Conservation (phyloP, 2,888 invertebrate genomes). For the Endomychus coccineus region DNA sequence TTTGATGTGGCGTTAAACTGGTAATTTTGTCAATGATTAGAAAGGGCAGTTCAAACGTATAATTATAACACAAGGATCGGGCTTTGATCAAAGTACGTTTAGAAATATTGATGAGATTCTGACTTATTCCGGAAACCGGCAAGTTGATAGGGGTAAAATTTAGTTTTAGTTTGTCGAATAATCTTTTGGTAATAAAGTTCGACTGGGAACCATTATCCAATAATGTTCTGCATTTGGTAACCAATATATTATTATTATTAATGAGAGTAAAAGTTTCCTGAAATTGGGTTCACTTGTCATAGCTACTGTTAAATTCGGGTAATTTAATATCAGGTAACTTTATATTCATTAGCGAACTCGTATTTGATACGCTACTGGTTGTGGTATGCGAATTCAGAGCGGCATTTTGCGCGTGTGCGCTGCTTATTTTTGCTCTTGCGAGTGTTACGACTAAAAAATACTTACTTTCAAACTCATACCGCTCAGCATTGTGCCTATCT, state of each 20-base stretch:
- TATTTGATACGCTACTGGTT: neutral
- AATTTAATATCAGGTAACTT: slow-evolving; percentile 7
- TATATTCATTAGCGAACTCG: neutral
- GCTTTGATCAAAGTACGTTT: neutral
- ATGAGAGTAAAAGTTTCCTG: slow-evolving; percentile 3
- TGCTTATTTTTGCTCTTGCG: slow-evolving; percentile 1
- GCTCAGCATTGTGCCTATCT: neutral
- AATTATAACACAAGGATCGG: slow-evolving; percentile 14
- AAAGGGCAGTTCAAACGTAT: slow-evolving; percentile 14
- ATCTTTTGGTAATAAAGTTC: slow-evolving; percentile 1
- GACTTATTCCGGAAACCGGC: slow-evolving; percentile 6
- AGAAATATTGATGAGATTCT: slow-evolving; percentile 2
- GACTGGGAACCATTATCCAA: slow-evolving; percentile 3
- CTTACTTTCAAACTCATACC: neutral
- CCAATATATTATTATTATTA: neutral
- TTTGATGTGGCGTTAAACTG: slow-evolving; percentile 9
- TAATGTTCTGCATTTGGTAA: neutral
- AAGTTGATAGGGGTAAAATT: slow-evolving; percentile 1
- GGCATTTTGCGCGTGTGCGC: too few relatives aligned
- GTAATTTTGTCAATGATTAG: slow-evolving; percentile 19
- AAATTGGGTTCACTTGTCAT: slow-evolving; percentile 4
- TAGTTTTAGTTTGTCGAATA: slow-evolving; percentile 2
- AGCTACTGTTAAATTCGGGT: neutral
- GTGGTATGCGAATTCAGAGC: neutral
- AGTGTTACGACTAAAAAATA: neutral